Conservation (phyloP, 2,888 invertebrate genomes). For the Onchidella celtica region DNA sequence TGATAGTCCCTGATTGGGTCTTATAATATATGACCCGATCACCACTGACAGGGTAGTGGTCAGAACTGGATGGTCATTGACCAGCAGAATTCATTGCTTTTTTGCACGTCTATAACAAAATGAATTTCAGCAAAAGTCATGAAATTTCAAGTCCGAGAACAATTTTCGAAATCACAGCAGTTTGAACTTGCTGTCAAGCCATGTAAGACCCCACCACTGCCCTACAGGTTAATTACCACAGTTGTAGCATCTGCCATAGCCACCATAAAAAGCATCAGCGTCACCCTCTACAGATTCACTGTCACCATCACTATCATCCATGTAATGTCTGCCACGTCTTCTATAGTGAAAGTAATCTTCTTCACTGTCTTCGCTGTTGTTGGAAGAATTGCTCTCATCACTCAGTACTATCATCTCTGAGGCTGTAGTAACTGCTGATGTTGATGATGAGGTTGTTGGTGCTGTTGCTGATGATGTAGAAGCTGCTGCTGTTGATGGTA, state of each 20-base stretch:
- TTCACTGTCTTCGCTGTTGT: slow-evolving; percentile 22
- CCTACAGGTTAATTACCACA: slow-evolving; percentile 83
- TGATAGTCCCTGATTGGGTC: too few species aligned
- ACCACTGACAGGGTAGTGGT: too few species aligned
- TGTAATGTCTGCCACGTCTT: slow-evolving; percentile 22
- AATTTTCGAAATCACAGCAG: too few species aligned
- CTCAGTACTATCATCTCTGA: background rate
- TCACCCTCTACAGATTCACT: slow-evolving; percentile 55
- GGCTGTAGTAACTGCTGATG: background rate
- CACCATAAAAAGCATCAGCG: slow-evolving; percentile 83
- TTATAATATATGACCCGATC: too few species aligned
- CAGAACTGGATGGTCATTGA: too few species aligned
- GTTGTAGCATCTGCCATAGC: slow-evolving; percentile 84
- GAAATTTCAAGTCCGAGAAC: too few species aligned
- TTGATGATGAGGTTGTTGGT: background rate
- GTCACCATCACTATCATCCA: slow-evolving; percentile 45
- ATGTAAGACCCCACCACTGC: too few species aligned
- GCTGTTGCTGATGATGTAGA: slow-evolving; percentile 1
- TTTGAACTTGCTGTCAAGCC: too few species aligned
- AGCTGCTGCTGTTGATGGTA: background rate
- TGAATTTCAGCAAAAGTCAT: too few species aligned
- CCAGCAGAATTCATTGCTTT: too few species aligned
- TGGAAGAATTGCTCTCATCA: slow-evolving; percentile 27
- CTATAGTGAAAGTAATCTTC: slow-evolving; percentile 1
- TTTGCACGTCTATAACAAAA: too few species aligned